These are phyloP conservation scores for Lophius piscatorius DNA, from an alignment of 2,113 vertebrate species.

Conservation along the genomic window DNA sequence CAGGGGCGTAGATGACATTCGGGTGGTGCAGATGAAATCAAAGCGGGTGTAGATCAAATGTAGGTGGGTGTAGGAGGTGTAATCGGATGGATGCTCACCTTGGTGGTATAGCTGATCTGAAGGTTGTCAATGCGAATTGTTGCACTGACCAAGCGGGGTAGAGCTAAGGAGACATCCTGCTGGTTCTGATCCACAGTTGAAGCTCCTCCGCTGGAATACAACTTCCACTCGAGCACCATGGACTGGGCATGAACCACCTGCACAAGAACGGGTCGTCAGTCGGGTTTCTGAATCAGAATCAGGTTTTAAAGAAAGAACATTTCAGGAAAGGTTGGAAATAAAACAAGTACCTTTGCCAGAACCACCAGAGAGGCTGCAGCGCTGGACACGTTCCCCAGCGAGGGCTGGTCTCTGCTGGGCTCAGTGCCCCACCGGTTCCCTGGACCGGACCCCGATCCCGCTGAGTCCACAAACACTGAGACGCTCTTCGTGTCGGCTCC, in stretches of 20 bases:
- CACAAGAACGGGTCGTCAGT: too few relatives aligned
- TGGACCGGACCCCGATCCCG: constrained; percentile 14
- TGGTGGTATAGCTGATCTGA: constrained; percentile 83
- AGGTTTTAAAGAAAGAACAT: not conserved
- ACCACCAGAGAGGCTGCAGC: constrained; percentile 73
- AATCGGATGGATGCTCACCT: constrained; percentile 36
- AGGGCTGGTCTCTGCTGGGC: constrained; percentile 32
- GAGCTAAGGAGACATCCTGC: constrained; percentile 28
- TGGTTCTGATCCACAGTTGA: constrained; percentile 45
- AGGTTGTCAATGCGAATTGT: constrained; percentile 83
- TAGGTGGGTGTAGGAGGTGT: not conserved
- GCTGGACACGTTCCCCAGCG: constrained; percentile 43
- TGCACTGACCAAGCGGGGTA: constrained; percentile 80
- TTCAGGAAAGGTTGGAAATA: not conserved
- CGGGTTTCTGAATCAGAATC: too few relatives aligned
- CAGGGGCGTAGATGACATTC: too few relatives aligned
- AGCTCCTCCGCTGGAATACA: constrained; percentile 48
- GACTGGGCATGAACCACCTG: constrained; percentile 82
- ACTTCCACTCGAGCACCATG: constrained; percentile 83
- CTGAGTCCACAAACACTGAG: constrained; percentile 72
- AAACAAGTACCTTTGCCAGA: constrained; percentile 46
- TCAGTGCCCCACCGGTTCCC: not conserved
- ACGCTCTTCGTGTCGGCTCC: constrained; percentile 82
- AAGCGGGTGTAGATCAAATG: not conserved
- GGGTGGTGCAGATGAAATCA: too few relatives aligned